Evolutionary conservation across 2,888 invertebrate species (phyloP).

Genomic region (Campoletis raptor): DNA sequence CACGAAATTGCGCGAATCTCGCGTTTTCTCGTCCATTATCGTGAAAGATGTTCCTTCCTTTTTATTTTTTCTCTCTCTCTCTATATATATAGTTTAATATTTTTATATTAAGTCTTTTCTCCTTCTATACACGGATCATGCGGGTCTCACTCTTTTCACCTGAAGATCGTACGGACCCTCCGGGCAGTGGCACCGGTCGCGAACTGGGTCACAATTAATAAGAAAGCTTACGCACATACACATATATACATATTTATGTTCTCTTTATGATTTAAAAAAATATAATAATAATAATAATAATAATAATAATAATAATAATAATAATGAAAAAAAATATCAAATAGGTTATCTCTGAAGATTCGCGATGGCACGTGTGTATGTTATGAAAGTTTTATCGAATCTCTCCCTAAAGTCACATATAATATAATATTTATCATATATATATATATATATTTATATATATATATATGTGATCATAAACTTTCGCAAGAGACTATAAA

Average conservation of each 20-base stretch:
- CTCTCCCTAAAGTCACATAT: conserved; percentile 32
- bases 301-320: no score
- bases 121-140: not conserved
- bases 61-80: not conserved
- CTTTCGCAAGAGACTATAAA: conserved; percentile 42
- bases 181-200: conserved; percentile 63
- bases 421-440: not conserved
- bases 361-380: conserved; percentile 31
- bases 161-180: conserved; percentile 49
- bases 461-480: conserved; percentile 9
- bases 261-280: not conserved
- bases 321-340: not conserved
- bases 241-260: not conserved
- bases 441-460: conserved; percentile 2
- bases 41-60: conserved; percentile 27
- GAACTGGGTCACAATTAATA: conserved; percentile 77
- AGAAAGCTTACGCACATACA: conserved; percentile 71
- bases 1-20: conserved; percentile 32
- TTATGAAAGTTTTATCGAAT: conserved; percentile 72
- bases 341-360: conserved; percentile 26
- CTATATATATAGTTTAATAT: not conserved
- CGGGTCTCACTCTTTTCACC: conserved; percentile 51
- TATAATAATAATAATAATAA: no score
- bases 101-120: conserved; percentile 19
- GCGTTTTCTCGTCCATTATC: conserved; percentile 28